Evolutionary conservation across 2,113 vertebrate genomes (phyloP).

Genomic region (Melanerpes formicivorus): DNA sequence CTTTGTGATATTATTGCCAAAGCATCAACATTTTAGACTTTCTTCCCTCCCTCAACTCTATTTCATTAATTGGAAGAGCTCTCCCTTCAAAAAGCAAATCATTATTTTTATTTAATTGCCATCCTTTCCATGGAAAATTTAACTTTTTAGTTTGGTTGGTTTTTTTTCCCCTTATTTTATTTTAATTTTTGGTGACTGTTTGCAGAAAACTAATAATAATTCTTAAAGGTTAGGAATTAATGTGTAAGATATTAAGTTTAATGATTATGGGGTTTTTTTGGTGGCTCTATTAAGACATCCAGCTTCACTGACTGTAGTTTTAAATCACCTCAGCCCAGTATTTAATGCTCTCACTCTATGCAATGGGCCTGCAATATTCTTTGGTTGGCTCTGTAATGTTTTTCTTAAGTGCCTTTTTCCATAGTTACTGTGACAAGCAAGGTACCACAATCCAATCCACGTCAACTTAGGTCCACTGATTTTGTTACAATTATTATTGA

Average conservation of each 20-base stretch:
- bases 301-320: slow-evolving; percentile 12
- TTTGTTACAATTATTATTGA: background rate
- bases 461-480: background rate
- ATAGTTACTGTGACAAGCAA: background rate
- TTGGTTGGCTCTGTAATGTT: background rate
- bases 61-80: background rate
- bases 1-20: slow-evolving; percentile 2
- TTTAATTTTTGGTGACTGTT: background rate
- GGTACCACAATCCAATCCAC: background rate
- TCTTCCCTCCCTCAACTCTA: background rate
- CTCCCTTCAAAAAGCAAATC: background rate
- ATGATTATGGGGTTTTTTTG: background rate
- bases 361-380: background rate
- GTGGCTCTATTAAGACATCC: background rate
- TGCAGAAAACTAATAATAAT: slow-evolving; percentile 19
- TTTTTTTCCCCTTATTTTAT: background rate
- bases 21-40: slow-evolving; percentile 3
- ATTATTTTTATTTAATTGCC: background rate
- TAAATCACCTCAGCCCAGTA: background rate
- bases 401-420: slow-evolving; percentile 22
- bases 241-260: slow-evolving; percentile 11
- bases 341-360: background rate
- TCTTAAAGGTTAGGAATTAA: slow-evolving; percentile 6
- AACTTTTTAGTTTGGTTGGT: background rate
- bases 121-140: background rate